A percentile compares a stretch with the other conserved stretches of the same genome.
phyloP scores from a whole-genome alignment of 2,888 invertebrate species.

The Drosophila mimetica region DNA sequence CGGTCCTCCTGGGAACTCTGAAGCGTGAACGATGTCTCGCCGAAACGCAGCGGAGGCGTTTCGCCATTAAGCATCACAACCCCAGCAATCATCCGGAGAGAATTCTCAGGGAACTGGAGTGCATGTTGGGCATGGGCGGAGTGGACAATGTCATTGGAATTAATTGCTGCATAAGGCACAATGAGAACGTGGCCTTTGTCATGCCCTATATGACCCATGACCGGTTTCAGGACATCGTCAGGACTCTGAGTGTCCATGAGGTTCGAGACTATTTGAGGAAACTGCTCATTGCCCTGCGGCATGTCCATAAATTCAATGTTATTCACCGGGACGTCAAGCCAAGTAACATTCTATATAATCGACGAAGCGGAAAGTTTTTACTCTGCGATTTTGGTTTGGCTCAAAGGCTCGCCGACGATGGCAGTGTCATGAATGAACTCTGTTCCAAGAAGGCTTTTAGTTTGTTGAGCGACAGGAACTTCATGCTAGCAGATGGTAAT shows the following conservation, averaged over 20 bases:
- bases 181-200: conserved; percentile 92
- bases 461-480: conserved; percentile 31
- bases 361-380: conserved; percentile 89
- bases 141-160: conserved; percentile 92
- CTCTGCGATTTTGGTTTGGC: conserved; percentile 96
- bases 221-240: conserved; percentile 91
- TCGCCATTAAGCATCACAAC: conserved; percentile 94
- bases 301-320: conserved; percentile 93
- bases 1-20: conserved; percentile 92
- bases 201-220: conserved; percentile 95
- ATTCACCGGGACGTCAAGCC: conserved; percentile 97
- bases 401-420: conserved; percentile 85
- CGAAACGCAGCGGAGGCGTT: conserved; percentile 86
- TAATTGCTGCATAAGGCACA: conserved; percentile 90
- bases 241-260: conserved; percentile 88
- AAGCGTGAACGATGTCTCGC: conserved; percentile 82
- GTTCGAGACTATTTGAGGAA: conserved; percentile 92
- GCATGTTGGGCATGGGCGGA: conserved; percentile 92
- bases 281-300: conserved; percentile 89
- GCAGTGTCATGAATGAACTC: conserved; percentile 51
- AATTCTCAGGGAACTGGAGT: conserved; percentile 91
- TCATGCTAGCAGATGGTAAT: conserved; percentile 53
- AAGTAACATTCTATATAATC: conserved; percentile 94
- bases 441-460: conserved; percentile 18
- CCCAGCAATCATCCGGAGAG: conserved; percentile 93